These are phyloP conservation scores for Mylabris phalerata DNA, from an alignment of 1,140 invertebrate genomes.

Conservation along the genomic window DNA sequence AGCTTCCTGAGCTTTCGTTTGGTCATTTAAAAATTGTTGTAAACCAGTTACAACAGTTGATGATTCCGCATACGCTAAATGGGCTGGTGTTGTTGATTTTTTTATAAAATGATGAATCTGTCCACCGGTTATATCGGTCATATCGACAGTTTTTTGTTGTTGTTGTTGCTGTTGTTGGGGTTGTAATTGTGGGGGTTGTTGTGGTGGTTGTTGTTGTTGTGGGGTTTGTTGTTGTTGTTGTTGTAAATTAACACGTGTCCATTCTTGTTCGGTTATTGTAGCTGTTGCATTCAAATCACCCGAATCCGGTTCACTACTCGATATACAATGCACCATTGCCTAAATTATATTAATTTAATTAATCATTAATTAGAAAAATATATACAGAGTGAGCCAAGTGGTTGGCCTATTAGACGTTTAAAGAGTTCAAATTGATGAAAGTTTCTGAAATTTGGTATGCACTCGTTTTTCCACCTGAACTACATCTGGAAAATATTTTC, in stretches of 20 bases:
- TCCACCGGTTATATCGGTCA: slow-evolving; percentile 27
- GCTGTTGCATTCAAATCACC: slow-evolving; percentile 45
- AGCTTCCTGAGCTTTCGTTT: slow-evolving; percentile 30
- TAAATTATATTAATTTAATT: slow-evolving; percentile 37
- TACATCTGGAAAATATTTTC: too few species aligned
- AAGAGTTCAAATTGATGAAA: too few species aligned
- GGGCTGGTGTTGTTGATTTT: slow-evolving; percentile 31
- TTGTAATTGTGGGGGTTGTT: slow-evolving; percentile 18
- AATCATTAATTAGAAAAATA: too few species aligned
- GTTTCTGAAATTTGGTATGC: too few species aligned
- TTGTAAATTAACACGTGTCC: not conserved
- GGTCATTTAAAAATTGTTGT: slow-evolving; percentile 31
- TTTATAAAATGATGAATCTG: slow-evolving; percentile 28
- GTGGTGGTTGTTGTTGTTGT: slow-evolving; percentile 19
- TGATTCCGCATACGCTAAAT: slow-evolving; percentile 37
- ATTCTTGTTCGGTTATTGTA: slow-evolving; percentile 31
- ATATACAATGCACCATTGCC: slow-evolving; percentile 80
- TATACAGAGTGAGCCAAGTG: too few species aligned
- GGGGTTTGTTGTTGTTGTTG: slow-evolving; percentile 4
- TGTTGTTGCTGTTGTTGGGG: not conserved
- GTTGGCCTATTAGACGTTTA: too few species aligned
- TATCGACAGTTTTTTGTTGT: slow-evolving; percentile 12
- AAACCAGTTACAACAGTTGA: slow-evolving; percentile 35
- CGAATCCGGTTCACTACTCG: slow-evolving; percentile 72
- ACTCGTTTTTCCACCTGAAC: too few species aligned